A percentile compares a stretch with the other conserved stretches of the same genome.
phyloP scores from a whole-genome alignment of 1,140 invertebrate species.

The Platyscapa corneri region DNA sequence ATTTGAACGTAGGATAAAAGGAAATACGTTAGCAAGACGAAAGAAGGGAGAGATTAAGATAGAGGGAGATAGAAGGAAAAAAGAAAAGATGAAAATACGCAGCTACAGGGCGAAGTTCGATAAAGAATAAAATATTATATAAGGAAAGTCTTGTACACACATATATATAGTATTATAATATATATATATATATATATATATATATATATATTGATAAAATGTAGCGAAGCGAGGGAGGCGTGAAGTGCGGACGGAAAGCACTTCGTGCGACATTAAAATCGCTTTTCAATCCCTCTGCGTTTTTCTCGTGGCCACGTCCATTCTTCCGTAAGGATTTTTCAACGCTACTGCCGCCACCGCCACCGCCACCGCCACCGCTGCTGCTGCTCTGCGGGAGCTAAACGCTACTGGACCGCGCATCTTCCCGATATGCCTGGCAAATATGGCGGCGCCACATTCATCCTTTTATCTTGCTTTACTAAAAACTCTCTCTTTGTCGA shows the following conservation, averaged over 20 bases:
- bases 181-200: constrained; percentile 19
- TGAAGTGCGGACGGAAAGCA: constrained; percentile 53
- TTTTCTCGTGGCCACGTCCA: constrained; percentile 50
- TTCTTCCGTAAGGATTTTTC: constrained; percentile 32
- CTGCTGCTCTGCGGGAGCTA: neutral
- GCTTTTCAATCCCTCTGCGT: constrained; percentile 54
- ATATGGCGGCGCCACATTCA: constrained; percentile 9
- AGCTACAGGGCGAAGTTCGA: constrained; percentile 32
- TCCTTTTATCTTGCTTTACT: constrained; percentile 30
- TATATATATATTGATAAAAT: constrained; percentile 1
- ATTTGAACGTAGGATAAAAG: neutral
- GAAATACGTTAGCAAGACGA: neutral
- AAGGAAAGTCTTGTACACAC: neutral
- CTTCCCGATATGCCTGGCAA: constrained; percentile 24
- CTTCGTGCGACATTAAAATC: constrained; percentile 60
- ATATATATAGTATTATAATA: neutral
- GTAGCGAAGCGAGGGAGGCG: constrained; percentile 3
- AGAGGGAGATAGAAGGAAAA: neutral
- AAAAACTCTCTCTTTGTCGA: neutral
- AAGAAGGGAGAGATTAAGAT: neutral
- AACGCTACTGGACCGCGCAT: constrained; percentile 32
- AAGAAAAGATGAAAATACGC: constrained; percentile 6
- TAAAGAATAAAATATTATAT: constrained; percentile 37
- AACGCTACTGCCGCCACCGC: too few relatives aligned
- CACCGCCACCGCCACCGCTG: too few relatives aligned